These are phyloP conservation scores for Lophius piscatorius DNA, from an alignment of 2,113 vertebrate genomes.

Conservation along the genomic window DNA sequence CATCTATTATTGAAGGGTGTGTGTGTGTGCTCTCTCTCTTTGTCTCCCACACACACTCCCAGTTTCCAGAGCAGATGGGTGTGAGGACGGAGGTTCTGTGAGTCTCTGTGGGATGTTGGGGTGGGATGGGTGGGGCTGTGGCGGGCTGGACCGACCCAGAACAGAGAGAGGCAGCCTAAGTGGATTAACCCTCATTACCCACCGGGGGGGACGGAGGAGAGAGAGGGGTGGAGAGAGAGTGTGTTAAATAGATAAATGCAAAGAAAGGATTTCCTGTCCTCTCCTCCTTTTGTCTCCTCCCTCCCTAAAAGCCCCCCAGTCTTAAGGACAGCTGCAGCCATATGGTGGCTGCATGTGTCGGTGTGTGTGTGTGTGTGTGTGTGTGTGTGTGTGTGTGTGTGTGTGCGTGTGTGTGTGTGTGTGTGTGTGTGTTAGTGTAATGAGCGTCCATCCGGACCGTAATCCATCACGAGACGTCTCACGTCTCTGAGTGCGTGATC, in stretches of 20 bases:
- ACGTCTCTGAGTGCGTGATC: constrained; percentile 25
- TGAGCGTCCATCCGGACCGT: constrained; percentile 40
- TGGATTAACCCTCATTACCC: constrained; percentile 77
- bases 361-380: constrained; percentile 10
- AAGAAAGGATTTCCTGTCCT: constrained; percentile 63
- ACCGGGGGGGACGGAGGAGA: constrained; percentile 67
- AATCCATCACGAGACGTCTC: constrained; percentile 58
- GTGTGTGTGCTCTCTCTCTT: constrained; percentile 30
- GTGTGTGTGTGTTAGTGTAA: constrained; percentile 22
- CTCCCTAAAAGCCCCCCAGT: constrained; percentile 52
- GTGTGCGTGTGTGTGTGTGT: constrained; percentile 10
- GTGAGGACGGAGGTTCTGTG: constrained; percentile 3
- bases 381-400: constrained; percentile 18
- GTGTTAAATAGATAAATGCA: constrained; percentile 64
- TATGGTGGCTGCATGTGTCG: constrained; percentile 32
- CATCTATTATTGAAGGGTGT: constrained; percentile 63
- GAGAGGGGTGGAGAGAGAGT: constrained; percentile 12
- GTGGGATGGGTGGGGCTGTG: constrained; percentile 33
- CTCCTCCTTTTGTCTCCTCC: constrained; percentile 45
- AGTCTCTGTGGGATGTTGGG: constrained; percentile 23
- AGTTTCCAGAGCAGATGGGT: constrained; percentile 26
- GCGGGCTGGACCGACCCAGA: constrained; percentile 20
- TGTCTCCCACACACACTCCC: constrained; percentile 45
- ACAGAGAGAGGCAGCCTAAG: constrained; percentile 51
- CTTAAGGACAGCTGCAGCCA: constrained; percentile 55